Evolutionary conservation across 2,888 invertebrate genomes (phyloP).

Genomic region (Epiblema foenella): DNA sequence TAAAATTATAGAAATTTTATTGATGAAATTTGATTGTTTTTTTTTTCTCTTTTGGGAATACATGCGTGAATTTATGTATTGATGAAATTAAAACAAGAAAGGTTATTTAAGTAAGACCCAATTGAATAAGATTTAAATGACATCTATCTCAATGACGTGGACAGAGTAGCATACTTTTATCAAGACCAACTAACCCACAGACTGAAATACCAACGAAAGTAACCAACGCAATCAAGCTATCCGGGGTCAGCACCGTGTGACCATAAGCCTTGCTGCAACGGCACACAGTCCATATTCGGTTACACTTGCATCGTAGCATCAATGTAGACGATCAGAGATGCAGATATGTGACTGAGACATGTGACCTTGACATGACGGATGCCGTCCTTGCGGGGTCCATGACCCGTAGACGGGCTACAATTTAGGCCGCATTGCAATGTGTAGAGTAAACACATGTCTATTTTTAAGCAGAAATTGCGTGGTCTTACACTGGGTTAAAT

Average conservation of each 20-base stretch:
- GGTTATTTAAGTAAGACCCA: not conserved
- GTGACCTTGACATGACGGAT: slow-evolving; percentile 83
- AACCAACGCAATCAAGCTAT: slow-evolving; percentile 64
- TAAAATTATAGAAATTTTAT: too few species aligned
- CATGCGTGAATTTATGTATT: too few species aligned
- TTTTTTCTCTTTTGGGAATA: too few species aligned
- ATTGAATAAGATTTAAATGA: not conserved
- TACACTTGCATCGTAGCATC: slow-evolving; percentile 63
- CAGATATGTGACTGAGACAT: slow-evolving; percentile 76
- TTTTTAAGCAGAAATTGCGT: slow-evolving; percentile 10
- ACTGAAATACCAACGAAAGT: slow-evolving; percentile 74
- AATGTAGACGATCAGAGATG: slow-evolving; percentile 81
- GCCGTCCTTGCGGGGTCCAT: slow-evolving; percentile 81
- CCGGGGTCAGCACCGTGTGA: slow-evolving; percentile 71
- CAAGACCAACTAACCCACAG: slow-evolving; percentile 38
- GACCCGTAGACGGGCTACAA: slow-evolving; percentile 62
- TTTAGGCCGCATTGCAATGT: slow-evolving; percentile 43
- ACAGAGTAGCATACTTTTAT: slow-evolving; percentile 14
- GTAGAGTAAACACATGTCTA: slow-evolving; percentile 4
- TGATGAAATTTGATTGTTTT: too few species aligned
- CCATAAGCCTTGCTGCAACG: slow-evolving; percentile 22
- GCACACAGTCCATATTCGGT: slow-evolving; percentile 65
- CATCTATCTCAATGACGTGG: not conserved
- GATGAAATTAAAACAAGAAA: not conserved
- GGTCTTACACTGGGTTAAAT: not conserved